Evolutionary conservation across 2,113 vertebrate species (phyloP).

Genomic region (Pyxicephalus adspersus): DNA sequence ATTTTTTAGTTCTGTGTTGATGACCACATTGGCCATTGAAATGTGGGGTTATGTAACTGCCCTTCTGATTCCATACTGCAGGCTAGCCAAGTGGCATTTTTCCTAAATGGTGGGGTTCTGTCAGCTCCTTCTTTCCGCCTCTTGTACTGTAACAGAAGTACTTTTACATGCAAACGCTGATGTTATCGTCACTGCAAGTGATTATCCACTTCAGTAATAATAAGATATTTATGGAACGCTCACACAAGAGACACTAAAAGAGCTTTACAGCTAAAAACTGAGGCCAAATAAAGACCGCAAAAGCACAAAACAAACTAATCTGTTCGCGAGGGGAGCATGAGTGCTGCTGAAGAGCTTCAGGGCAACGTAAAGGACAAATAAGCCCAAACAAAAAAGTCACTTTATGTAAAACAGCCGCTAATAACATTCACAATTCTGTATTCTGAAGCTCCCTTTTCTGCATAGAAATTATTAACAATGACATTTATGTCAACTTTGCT

Average conservation of each 20-base stretch:
- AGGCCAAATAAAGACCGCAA: not conserved
- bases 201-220: conserved; percentile 25
- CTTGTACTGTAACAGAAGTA: too few species aligned
- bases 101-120: not conserved
- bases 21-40: too few species aligned
- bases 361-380: not conserved
- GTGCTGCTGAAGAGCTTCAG: not conserved
- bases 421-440: too few species aligned
- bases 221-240: conserved; percentile 3
- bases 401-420: too few species aligned
- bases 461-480: too few species aligned
- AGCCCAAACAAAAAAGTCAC: too few species aligned
- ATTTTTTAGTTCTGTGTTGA: too few species aligned
- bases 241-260: not conserved
- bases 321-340: not conserved
- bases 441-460: too few species aligned
- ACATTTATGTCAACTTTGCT: too few species aligned
- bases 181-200: not conserved
- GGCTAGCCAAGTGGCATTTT: too few species aligned
- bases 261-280: not conserved
- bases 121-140: not conserved
- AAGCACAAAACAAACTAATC: conserved; percentile 6
- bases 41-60: too few species aligned
- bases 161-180: not conserved
- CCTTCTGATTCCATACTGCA: too few species aligned